Evolutionary conservation across 2,797 vertebrate species (phyloP), one percentile per base, ranked within the genome.

Genomic region (Columba guinea): DNA sequence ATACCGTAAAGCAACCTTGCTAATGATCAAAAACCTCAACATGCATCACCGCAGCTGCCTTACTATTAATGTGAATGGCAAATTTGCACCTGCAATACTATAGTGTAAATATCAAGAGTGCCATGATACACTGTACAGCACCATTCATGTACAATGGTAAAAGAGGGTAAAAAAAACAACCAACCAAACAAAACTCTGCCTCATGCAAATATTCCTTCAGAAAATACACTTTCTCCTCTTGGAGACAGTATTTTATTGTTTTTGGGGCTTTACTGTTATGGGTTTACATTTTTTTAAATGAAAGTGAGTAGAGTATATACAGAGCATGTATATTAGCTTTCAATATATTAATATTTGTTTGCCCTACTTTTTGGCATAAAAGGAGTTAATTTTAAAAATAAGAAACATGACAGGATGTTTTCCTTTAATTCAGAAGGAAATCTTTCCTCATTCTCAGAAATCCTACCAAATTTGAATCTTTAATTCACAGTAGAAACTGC

Each of bases 11-110:
- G 2, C 9, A 69, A 59, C 59, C 8, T 28, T 82, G 28, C 27
- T 85, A 13, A 48, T 41, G 30, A 41, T 44, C 12, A 37, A 82
- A 39, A 37, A 16, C 18, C 15, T 74, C 60, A 59, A 16, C 14
- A 19, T 10, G 11, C 22, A 58, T 13, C n/a, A 32, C 35, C 0
- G 0, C 20, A 46, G 67, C 11, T 1, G 2, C 62, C 37, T 73
- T 64, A 37, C 6, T 32, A 46, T 17, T 56, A 55, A 74, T 28
- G 39, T 17, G 62, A 55, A 78, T n/a, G 39, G 52, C 22, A 69
- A 59, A 21, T 39, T 73, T 83, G 35, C 34, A 52, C 27, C 30
- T 85, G 30, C 24, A 65, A 17, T 55, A 32, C 41, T 74, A 13
- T 5, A 13, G 37, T 19, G 24, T 37, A 77, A 82, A 55, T 41